These are phyloP conservation scores for Glaucomys volans DNA, from an alignment of 2,113 vertebrate genomes.

Conservation along the genomic window DNA sequence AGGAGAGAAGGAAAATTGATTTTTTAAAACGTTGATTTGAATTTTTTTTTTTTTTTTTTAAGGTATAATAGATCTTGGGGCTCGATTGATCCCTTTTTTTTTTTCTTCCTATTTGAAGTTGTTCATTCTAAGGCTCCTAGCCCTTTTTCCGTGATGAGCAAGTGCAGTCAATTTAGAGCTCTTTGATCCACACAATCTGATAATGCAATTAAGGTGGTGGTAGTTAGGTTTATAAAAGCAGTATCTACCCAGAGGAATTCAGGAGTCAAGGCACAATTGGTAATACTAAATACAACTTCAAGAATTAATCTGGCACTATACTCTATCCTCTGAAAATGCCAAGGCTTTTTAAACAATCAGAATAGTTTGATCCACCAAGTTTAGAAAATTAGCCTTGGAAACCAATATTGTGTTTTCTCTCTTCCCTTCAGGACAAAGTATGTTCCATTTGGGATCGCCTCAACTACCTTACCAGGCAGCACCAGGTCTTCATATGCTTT, in stretches of 20 bases:
- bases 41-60: neutral
- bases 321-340: neutral
- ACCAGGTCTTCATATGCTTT: conserved; percentile 68
- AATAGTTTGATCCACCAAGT: conserved; percentile 45
- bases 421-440: conserved; percentile 78
- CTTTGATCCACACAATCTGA: neutral
- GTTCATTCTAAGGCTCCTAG: neutral
- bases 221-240: neutral
- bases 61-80: neutral
- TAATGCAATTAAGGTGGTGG: neutral
- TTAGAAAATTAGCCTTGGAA: conserved; percentile 67
- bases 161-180: neutral
- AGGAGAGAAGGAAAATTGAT: neutral
- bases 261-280: neutral
- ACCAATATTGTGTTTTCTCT: conserved; percentile 79
- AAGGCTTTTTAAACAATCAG: neutral
- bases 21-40: neutral
- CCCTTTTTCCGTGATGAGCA: neutral
- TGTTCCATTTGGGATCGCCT: conserved; percentile 72
- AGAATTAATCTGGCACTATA: neutral
- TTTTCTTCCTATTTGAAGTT: conserved; percentile 22
- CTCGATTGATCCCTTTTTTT: neutral
- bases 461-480: conserved; percentile 73
- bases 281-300: neutral
- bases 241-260: neutral